Evolutionary conservation across 1,140 invertebrate genomes (phyloP), one percentile per base, ranked within the genome.

Genomic region (Scylla paramamosain): DNA sequence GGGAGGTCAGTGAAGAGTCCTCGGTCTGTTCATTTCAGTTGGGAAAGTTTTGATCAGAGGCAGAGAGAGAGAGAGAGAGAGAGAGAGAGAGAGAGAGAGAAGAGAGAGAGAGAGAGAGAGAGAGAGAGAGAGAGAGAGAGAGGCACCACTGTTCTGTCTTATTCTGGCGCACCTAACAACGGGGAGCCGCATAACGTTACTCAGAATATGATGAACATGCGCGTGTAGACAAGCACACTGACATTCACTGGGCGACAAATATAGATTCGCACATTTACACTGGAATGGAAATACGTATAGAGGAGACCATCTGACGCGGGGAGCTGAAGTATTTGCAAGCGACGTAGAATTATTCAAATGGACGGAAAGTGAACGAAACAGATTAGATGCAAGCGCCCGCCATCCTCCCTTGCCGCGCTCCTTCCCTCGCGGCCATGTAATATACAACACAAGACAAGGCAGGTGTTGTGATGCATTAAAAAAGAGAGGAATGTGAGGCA

Each of bases 11-110:
- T 77, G 67, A 77, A 77, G 67, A 77, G 67, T 77, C 67, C 67
- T 77, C 67, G 67, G 67, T n/a, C 67, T 77, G 67, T 77, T 77
- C 67, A 77, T 77, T 77, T 77, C 67, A 77, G 67, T 77, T 77
- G 67, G 67, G 25, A 77, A 77, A 77, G 67, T 77, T 77, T 77
- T 77, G 67, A 77, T 77, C 67, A 77, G 67, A 77, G n/a, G 20
- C 12, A 77, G 67, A 77, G 67, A 77, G 67, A 77, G 67, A 77
- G 67, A 77, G 67, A 77, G 67, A 77, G 67, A 77, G 67, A 77
- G 67, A 77, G 67, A 77, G 67, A 77, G 67, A 77, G 67, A 77
- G 67, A 77, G 67, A 77, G 67, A 77, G 67, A 77, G 67, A 77
- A 77, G 67, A 77, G n/a, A 77, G 67, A 77, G 67, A 77, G 67